Evolutionary conservation across 1,140 invertebrate species (phyloP), one percentile per base, ranked within the genome.

Genomic region (Hypsibius dujardini): DNA sequence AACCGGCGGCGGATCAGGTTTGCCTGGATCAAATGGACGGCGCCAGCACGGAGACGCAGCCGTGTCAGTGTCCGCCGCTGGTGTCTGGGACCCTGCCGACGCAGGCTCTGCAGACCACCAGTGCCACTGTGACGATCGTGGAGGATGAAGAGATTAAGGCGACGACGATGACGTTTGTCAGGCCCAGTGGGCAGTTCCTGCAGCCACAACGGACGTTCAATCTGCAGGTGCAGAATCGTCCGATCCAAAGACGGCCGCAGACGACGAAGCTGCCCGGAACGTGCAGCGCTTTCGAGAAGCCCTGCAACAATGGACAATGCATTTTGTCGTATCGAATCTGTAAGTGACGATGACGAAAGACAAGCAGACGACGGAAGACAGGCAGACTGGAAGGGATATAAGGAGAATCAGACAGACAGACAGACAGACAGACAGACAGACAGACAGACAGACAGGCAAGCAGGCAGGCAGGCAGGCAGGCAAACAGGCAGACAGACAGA

Each of bases 261-360:
- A 56, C 50, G 50, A 56, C 50, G n/a, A 56, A 28, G 28, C 28
- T 56, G n/a, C 50, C 50, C 50, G n/a, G 50, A 56, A 56, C 50
- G 7, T 56, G 50, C 50, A 56, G 50, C 50, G 50, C 50, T 7
- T n/a, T 56, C 7, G 50, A 56, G n/a, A 56, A 56, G 50, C 50
- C 50, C 50, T 56, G 50, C 50, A 56, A 56, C n/a, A 56, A 56
- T n/a, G 50, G 50, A 56, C 50, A 56, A 56, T 56, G 50, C 50
- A 56, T 56, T 56, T 56, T 56, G 50, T 56, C 50, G 7, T 56
- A 56, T n/a, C 50, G 50, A 56, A 56, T 56, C 50, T 56, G 50
- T 56, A 56, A 7, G 50, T 56, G 7, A 56, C 7, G 7, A 28
- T 28, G 28, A 28, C 28, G 28, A 28, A 28, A 28, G 28, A 28